phyloP scores from a whole-genome alignment of 2,113 vertebrate genomes.

The Prionailurus viverrinus region DNA sequence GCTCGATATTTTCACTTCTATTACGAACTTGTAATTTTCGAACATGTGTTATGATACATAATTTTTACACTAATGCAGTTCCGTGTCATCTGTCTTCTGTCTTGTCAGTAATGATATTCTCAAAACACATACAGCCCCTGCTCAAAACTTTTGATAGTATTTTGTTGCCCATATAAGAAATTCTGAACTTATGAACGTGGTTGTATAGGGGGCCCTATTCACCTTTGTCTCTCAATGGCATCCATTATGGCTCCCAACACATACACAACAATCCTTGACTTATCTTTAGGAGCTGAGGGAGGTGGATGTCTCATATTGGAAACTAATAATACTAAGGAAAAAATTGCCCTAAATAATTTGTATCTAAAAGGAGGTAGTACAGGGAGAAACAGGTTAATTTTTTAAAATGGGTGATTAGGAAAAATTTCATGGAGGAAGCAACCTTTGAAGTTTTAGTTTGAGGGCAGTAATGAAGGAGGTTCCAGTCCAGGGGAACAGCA shows the following conservation, averaged over 20 bases:
- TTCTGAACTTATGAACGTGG: not conserved
- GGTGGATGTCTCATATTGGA: not conserved
- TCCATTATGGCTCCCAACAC: not conserved
- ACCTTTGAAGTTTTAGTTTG: not conserved
- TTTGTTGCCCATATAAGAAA: not conserved
- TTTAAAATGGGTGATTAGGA: not conserved
- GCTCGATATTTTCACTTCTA: conserved; percentile 76
- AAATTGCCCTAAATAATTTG: not conserved
- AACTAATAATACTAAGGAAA: not conserved
- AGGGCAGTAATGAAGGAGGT: not conserved
- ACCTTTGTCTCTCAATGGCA: not conserved
- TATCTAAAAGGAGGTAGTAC: not conserved
- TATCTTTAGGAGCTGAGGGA: not conserved
- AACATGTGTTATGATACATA: not conserved
- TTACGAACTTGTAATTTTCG: conserved; percentile 36
- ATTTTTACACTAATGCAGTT: not conserved
- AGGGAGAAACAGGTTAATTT: not conserved
- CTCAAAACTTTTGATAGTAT: conserved; percentile 8
- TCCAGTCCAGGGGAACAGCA: not conserved
- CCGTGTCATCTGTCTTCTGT: not conserved
- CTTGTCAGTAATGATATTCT: conserved; percentile 29
- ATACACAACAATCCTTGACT: not conserved
- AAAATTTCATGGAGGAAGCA: not conserved
- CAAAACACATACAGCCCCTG: not conserved
- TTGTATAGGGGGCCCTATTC: not conserved